Base-by-base conservation (phyloP, 2,113 vertebrate species). In the Pipra filicauda region DNA sequence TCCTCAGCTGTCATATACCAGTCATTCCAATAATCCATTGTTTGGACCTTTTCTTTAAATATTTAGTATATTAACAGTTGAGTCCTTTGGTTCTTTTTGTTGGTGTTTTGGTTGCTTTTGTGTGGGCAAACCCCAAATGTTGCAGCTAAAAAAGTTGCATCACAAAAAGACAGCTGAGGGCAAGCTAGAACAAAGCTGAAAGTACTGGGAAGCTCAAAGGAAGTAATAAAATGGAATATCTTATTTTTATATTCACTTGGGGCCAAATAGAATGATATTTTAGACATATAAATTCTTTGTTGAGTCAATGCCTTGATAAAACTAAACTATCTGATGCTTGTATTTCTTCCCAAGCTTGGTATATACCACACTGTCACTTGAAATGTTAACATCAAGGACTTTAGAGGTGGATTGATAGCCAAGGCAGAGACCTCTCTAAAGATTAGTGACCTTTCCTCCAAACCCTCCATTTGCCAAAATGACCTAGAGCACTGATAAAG, bases 271-370 rank as follows among this genome's bases (percentile, higher is more conserved):
- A 80, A 73, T 86, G 8, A 11, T 77, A 83, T 55, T 86, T 72
- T 55, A 71, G 46, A 62, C 16, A 66, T 8, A 77, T 76, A 86
- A 80, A 73, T 84, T 91, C 26, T 35, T 82, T 48, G 13, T 61
- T 71, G 59, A 97, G 93, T 88, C 88, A 82, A 67, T 89, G 67
- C 54, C 86, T 91, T 88, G 89, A 74, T 90, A 91, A 97, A 96
- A 93, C 76, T 90, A 88, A 88, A 91, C 13, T 30, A 72, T 91
- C 55, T 95, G 95, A 92, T 62, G 49, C 76, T 88, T 81, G n/a
- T 85, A 91, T 93, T 96, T 95, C 82, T 95, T 86, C 43, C 66
- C 85, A 97, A 92, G 78, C 39, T 70, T 65, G 10, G 49, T 59
- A 24, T 62, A 46, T 35, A 88, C 67, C 31, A 39, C 30, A 46